Evolutionary conservation across 1,140 invertebrate species (phyloP).

Genomic region (Metaphire vulgaris): DNA sequence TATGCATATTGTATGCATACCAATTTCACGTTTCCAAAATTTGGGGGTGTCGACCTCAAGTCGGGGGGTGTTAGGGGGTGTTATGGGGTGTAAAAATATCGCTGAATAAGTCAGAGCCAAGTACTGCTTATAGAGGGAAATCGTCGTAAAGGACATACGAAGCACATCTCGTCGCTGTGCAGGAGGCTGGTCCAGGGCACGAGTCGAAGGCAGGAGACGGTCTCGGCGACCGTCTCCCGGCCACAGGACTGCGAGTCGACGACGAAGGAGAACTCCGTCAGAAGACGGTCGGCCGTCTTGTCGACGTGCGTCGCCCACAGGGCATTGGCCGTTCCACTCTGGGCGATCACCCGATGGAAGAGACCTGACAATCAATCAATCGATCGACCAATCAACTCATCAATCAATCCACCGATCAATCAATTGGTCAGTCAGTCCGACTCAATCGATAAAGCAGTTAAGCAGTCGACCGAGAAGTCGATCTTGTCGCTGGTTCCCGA

Average conservation of each 20-base stretch:
- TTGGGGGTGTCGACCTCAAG: too few species aligned
- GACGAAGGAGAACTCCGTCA: not conserved
- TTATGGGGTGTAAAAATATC: too few species aligned
- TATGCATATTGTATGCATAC: too few species aligned
- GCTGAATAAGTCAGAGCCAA: too few species aligned
- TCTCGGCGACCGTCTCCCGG: not conserved
- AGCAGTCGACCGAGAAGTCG: not conserved
- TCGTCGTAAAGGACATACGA: not conserved
- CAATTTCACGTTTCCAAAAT: too few species aligned
- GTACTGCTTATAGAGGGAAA: too few species aligned
- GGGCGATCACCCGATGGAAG: slow-evolving; percentile 38
- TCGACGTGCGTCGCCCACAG: slow-evolving; percentile 23
- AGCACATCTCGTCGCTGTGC: not conserved
- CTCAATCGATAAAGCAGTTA: not conserved
- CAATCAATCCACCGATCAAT: too few species aligned
- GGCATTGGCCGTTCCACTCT: slow-evolving; percentile 28
- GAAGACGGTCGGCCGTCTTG: slow-evolving; percentile 17
- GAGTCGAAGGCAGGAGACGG: slow-evolving; percentile 8
- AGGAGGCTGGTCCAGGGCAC: not conserved
- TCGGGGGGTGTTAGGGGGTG: too few species aligned
- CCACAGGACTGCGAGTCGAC: not conserved
- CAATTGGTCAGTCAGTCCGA: too few species aligned
- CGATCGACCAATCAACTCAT: too few species aligned
- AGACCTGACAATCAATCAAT: too few species aligned
- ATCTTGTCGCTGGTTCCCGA: too few species aligned